These are phyloP conservation scores for Istiophorus platypterus DNA, from an alignment of 2,113 vertebrate species.

Conservation along the genomic window DNA sequence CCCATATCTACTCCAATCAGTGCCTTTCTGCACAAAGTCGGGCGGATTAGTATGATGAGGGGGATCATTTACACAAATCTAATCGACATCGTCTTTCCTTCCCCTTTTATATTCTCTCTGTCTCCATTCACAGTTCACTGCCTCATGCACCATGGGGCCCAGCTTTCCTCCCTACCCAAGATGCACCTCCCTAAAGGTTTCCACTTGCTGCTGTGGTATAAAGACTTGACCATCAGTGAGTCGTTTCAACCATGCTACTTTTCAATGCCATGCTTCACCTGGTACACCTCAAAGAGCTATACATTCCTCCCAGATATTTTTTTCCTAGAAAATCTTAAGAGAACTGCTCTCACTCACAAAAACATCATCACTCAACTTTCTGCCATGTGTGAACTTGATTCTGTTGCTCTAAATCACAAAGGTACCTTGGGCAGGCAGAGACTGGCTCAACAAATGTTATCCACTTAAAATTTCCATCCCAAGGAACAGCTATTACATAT, in stretches of 20 bases:
- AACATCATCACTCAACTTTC: slow-evolving; percentile 37
- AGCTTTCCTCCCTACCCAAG: slow-evolving; percentile 33
- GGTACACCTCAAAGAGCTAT: slow-evolving; percentile 56
- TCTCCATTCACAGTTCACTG: slow-evolving; percentile 51
- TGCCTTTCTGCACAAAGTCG: slow-evolving; percentile 61
- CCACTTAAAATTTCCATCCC: slow-evolving; percentile 72
- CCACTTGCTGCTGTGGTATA: slow-evolving; percentile 33
- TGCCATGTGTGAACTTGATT: slow-evolving; percentile 75
- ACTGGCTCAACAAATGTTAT: slow-evolving; percentile 73
- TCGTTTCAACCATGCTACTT: slow-evolving; percentile 35
- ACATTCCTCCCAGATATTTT: slow-evolving; percentile 64
- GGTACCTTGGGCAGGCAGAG: slow-evolving; percentile 76
- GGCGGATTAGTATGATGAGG: slow-evolving; percentile 68
- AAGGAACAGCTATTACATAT: slow-evolving; percentile 57
- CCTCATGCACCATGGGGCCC: slow-evolving; percentile 37
- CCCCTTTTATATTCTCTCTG: slow-evolving; percentile 32
- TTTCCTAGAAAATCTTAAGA: slow-evolving; percentile 22
- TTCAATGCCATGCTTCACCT: slow-evolving; percentile 64
- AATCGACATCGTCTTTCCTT: slow-evolving; percentile 61
- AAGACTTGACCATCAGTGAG: slow-evolving; percentile 41
- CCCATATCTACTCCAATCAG: slow-evolving; percentile 63
- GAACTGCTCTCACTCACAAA: slow-evolving; percentile 50
- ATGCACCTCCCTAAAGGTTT: slow-evolving; percentile 47
- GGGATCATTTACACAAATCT: slow-evolving; percentile 64
- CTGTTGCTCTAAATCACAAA: slow-evolving; percentile 49